Evolutionary conservation across 1,140 invertebrate species (phyloP), one percentile per base, ranked within the genome.

Genomic region (Marisa cornuarietis): DNA sequence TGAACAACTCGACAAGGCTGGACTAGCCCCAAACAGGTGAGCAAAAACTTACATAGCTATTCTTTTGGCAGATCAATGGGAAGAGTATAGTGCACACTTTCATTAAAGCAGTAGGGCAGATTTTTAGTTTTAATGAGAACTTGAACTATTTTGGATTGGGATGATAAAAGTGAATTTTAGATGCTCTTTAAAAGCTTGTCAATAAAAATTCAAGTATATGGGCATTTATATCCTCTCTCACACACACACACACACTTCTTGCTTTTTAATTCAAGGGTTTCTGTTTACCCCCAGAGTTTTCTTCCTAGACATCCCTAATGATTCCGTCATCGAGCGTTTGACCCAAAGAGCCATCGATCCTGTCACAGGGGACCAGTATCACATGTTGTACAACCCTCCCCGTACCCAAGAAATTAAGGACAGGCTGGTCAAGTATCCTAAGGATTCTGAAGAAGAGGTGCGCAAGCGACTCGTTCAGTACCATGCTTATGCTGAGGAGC

Each of bases 371-470:
- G 88, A 91, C 52, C 85, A 87, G 18, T 91, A 91, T 80, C 91
- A 92, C 83, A 86, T 88, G 84, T 79, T 91, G 42, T 91, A 90
- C 81, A 90, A 91, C 78, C 91, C 91, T 22, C 90, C 91, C 62
- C 83, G 84, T 26, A 89, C 88, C 31, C 86, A 88, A 81, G 86
- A 90, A 84, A 86, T 91, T 18, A 90, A 88, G 79, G 87, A 90
- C 20, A 81, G 90, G 26, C 80, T 91, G n/a, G 42, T 75, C 26
- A 80, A 83, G 61, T 84, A 86, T 62, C 83, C 86, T 7, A 88
- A 84, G 74, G 87, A 91, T 71, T 80, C 65, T 16, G 85, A 88
- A 9, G 85, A 89, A 4, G 77, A 82, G 6, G 88, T 91, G 7
- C 78, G 85, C 24, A 84, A 85, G 54, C 85, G 86, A n/a, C 84